Conservation (phyloP, 2,113 vertebrate species). For the Gymnogyps californianus region DNA sequence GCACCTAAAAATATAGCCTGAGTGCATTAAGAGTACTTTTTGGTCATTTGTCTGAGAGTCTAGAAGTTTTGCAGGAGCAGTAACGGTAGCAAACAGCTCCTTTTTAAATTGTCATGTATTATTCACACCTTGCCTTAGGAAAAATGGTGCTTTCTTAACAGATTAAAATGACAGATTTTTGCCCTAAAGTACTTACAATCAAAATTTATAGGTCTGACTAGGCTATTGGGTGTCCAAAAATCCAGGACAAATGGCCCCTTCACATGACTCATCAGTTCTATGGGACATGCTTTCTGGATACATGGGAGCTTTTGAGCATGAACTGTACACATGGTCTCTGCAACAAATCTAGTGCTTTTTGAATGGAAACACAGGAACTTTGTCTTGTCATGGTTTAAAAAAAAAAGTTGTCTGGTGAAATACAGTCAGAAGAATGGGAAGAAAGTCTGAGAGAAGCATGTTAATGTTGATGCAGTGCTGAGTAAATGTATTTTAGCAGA, state of each 20-base stretch:
- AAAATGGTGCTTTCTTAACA: slow-evolving; percentile 1
- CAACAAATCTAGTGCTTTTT: neutral
- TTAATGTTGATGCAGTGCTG: neutral
- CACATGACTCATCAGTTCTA: slow-evolving; percentile 22
- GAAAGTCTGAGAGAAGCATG: neutral
- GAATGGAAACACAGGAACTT: neutral
- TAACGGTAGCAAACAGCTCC: slow-evolving; percentile 17
- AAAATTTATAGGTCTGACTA: slow-evolving; percentile 17
- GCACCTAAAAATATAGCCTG: neutral
- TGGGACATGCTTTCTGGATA: neutral
- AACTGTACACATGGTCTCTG: neutral
- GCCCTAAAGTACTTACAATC: neutral
- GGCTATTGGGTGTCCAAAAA: neutral
- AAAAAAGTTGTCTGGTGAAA: neutral
- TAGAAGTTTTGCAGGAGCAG: neutral
- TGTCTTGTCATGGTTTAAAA: neutral
- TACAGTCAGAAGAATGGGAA: neutral
- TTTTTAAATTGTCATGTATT: slow-evolving; percentile 37
- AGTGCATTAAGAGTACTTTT: neutral
- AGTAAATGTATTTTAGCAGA: neutral
- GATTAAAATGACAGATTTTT: slow-evolving; percentile 52
- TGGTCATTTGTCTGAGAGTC: neutral
- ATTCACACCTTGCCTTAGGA: slow-evolving; percentile 34
- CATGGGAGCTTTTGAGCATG: neutral
- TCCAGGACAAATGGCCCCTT: slow-evolving; percentile 17